phyloP scores from a whole-genome alignment of 2,888 invertebrate genomes.

The Erebia aethiops region DNA sequence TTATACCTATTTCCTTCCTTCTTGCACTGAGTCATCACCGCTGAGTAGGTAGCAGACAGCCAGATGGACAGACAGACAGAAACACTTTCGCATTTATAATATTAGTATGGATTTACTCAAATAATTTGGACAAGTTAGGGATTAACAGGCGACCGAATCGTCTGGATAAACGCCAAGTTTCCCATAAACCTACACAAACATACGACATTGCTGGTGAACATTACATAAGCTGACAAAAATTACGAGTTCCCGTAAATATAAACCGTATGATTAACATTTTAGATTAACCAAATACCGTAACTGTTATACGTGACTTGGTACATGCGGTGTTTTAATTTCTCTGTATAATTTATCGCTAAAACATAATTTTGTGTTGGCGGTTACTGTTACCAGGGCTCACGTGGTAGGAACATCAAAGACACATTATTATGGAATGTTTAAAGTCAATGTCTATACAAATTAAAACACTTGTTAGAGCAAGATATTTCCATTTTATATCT shows the following conservation, averaged over 20 bases:
- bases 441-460: too few relatives aligned
- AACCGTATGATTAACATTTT: slow-evolving; percentile 1
- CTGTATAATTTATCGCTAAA: too few relatives aligned
- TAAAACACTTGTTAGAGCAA: too few relatives aligned
- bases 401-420: too few relatives aligned
- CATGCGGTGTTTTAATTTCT: background rate
- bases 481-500: too few relatives aligned
- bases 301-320: background rate
- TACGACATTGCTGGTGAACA: background rate
- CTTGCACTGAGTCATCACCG: too few relatives aligned
- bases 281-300: background rate
- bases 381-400: background rate
- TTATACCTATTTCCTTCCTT: too few relatives aligned
- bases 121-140: slow-evolving; percentile 11
- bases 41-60: too few relatives aligned
- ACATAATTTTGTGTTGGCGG: background rate
- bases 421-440: too few relatives aligned
- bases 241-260: slow-evolving; percentile 5
- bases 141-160: slow-evolving; percentile 14
- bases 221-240: slow-evolving; percentile 10
- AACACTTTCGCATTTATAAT: too few relatives aligned
- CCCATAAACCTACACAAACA: slow-evolving; percentile 15
- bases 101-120: background rate
- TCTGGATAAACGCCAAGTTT: slow-evolving; percentile 15
- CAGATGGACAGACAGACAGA: too few relatives aligned